phyloP scores from a whole-genome alignment of 92 coral and sea anemone species.

The Umimayanthus kanabou region DNA sequence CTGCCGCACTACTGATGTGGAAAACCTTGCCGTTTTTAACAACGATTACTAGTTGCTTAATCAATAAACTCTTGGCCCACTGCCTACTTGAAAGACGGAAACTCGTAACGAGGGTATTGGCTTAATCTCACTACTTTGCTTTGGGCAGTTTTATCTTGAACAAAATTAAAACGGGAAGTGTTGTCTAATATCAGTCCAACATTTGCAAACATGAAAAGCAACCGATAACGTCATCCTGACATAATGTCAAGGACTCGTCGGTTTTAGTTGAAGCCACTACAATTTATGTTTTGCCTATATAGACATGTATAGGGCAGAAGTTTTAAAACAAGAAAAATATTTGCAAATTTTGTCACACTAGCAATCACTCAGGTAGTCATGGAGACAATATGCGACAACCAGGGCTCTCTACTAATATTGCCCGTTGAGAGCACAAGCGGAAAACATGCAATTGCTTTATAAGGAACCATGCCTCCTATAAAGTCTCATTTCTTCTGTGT shows the following conservation, averaged over 20 bases:
- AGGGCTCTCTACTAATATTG: background rate
- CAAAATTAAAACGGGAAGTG: constrained; percentile 8
- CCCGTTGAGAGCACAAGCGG: background rate
- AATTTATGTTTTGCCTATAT: background rate
- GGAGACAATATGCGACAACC: background rate
- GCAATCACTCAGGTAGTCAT: background rate
- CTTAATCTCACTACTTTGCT: background rate
- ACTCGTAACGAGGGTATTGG: constrained; percentile 15
- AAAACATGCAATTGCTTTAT: background rate
- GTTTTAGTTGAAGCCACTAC: background rate
- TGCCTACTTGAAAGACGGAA: constrained; percentile 26
- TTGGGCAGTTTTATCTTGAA: constrained; percentile 16
- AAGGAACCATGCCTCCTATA: background rate
- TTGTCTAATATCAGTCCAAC: background rate
- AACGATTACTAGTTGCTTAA: background rate
- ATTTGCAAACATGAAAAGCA: background rate
- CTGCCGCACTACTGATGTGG: too few relatives aligned
- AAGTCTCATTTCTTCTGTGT: background rate
- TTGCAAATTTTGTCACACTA: background rate
- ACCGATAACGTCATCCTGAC: constrained; percentile 2
- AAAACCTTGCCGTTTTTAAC: background rate
- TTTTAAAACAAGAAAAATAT: background rate
- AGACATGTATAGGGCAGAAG: background rate
- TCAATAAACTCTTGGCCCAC: background rate
- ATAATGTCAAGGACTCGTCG: background rate